These are phyloP conservation scores for Drosophila pegasa DNA, from an alignment of 2,888 invertebrate species.

Conservation along the genomic window DNA sequence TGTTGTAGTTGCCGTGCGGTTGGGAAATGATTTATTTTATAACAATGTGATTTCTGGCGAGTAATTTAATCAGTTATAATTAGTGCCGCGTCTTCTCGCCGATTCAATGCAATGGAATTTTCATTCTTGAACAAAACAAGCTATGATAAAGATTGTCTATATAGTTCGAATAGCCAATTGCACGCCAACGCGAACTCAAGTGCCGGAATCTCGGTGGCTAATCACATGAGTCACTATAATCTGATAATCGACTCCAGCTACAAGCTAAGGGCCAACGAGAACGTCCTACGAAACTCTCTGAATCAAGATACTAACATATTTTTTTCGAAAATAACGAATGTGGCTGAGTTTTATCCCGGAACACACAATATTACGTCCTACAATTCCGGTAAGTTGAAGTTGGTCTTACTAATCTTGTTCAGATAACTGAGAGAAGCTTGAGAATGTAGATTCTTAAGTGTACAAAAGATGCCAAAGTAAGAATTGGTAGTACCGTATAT, in stretches of 20 bases:
- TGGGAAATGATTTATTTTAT: constrained; percentile 52
- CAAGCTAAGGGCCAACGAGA: constrained; percentile 67
- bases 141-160: constrained; percentile 81
- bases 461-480: no score
- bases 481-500: no score
- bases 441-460: neutral
- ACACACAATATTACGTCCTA: constrained; percentile 64
- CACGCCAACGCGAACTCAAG: constrained; percentile 57
- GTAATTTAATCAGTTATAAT: constrained; percentile 35
- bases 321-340: constrained; percentile 70
- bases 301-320: constrained; percentile 68
- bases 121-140: constrained; percentile 81
- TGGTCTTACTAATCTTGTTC: neutral
- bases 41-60: constrained; percentile 55
- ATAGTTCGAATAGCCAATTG: constrained; percentile 62
- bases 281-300: constrained; percentile 58
- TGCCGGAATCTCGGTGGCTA: constrained; percentile 59
- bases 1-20: constrained; percentile 55
- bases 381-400: constrained; percentile 53
- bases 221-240: constrained; percentile 72
- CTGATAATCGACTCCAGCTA: constrained; percentile 68
- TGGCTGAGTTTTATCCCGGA: constrained; percentile 68
- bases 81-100: constrained; percentile 38
- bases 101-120: constrained; percentile 79
- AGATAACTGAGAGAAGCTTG: fast-evolving